Conservation (phyloP, 1,140 invertebrate species). For the Reticulitermes speratus region DNA sequence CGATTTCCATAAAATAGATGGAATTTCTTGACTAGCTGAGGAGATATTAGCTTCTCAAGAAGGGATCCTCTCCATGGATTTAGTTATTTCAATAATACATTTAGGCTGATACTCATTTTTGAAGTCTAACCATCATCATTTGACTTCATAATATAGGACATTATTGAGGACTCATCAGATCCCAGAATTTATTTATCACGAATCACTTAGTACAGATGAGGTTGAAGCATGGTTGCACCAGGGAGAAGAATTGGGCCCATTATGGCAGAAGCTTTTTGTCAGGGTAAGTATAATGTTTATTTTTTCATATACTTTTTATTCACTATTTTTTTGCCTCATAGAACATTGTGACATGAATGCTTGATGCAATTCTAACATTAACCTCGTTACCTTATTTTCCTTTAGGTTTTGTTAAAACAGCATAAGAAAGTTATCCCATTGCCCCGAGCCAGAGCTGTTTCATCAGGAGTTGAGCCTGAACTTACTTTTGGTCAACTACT, state of each 20-base stretch:
- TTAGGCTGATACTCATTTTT: not conserved
- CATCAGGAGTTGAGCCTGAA: conserved; percentile 54
- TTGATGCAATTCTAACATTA: no score
- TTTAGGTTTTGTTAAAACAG: conserved; percentile 63
- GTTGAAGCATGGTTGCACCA: conserved; percentile 53
- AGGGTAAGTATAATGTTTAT: conserved; percentile 46
- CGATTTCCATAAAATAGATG: no score
- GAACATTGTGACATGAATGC: no score
- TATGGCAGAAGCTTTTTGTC: conserved; percentile 61
- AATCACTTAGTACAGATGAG: conserved; percentile 49
- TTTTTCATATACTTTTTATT: not conserved
- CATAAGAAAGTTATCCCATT: conserved; percentile 68
- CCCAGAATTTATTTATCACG: conserved; percentile 46
- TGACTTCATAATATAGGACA: conserved; percentile 39
- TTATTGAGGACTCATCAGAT: conserved; percentile 57
- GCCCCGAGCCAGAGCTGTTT: conserved; percentile 52
- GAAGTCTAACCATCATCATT: not conserved
- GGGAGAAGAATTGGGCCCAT: conserved; percentile 56
- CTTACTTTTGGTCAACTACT: conserved; percentile 74
- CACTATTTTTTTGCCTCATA: no score
- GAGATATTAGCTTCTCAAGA: not conserved
- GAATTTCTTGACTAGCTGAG: no score
- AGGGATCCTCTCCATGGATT: not conserved
- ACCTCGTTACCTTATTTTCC: conserved; percentile 24
- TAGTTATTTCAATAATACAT: not conserved